A percentile compares a stretch with the other conserved stretches of the same genome.
Evolutionary conservation across 2,888 invertebrate genomes (phyloP).

Genomic region (Ophraella communa): DNA sequence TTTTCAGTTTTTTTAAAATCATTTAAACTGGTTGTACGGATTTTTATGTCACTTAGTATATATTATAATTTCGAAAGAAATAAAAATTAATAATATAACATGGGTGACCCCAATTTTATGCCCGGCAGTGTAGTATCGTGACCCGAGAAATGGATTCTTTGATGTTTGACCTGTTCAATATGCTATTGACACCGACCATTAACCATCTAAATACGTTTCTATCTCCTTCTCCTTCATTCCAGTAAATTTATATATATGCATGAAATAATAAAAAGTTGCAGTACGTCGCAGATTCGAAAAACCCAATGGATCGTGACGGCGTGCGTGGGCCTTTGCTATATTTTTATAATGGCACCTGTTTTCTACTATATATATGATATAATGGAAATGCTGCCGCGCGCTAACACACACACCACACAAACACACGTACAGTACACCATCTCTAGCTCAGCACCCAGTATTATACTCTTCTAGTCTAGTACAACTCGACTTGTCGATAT

Average conservation of each 20-base stretch:
- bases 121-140: too few species aligned
- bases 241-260: not conserved
- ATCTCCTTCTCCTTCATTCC: not conserved
- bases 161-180: not conserved
- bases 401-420: too few species aligned
- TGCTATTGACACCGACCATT: not conserved
- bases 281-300: constrained; percentile 37
- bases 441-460: constrained; percentile 5
- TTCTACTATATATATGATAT: constrained; percentile 55
- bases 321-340: constrained; percentile 51
- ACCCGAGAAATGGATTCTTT: not conserved
- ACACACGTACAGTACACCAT: too few species aligned
- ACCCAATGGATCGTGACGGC: constrained; percentile 53
- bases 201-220: constrained; percentile 1
- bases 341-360: constrained; percentile 59
- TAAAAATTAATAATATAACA: too few species aligned
- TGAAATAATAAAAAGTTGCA: constrained; percentile 3
- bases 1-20: too few species aligned
- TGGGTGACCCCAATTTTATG: too few species aligned
- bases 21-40: too few species aligned
- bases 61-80: too few species aligned
- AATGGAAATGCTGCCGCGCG: constrained; percentile 46
- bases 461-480: too few species aligned
- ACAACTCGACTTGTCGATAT: not conserved
- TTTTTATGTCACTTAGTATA: too few species aligned